Evolutionary conservation across 2,113 vertebrate genomes (phyloP).

Genomic region (Seriola dumerili): DNA sequence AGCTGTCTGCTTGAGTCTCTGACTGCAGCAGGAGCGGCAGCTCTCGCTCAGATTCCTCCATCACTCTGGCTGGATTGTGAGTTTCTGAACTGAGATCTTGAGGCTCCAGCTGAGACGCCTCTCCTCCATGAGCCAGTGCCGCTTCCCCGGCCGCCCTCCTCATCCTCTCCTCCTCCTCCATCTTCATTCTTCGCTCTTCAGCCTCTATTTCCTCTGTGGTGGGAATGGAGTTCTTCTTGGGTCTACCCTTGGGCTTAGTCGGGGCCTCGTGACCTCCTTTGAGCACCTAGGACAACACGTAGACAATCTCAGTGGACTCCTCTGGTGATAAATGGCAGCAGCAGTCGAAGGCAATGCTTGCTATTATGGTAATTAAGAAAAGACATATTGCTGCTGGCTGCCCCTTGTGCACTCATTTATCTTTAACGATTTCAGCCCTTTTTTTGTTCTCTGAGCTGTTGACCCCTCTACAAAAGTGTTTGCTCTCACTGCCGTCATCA

Average conservation of each 20-base stretch:
- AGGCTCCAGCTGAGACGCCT: conserved; percentile 75
- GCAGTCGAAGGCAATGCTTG: conserved; percentile 72
- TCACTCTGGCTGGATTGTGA: conserved; percentile 47
- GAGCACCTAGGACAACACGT: conserved; percentile 88
- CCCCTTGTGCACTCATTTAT: conserved; percentile 73
- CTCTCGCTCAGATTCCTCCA: conserved; percentile 60
- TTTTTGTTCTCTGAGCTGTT: conserved; percentile 69
- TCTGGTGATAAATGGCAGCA: conserved; percentile 69
- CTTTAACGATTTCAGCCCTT: conserved; percentile 75
- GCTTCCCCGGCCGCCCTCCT: conserved; percentile 32
- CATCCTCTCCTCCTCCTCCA: conserved; percentile 82
- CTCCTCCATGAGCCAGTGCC: conserved; percentile 18
- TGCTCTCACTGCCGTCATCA: conserved; percentile 69
- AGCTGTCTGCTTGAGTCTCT: conserved; percentile 78
- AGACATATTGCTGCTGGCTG: conserved; percentile 74
- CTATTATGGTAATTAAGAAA: conserved; percentile 85
- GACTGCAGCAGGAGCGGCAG: conserved; percentile 61
- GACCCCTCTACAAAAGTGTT: conserved; percentile 77
- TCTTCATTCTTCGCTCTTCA: conserved; percentile 90
- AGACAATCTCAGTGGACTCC: conserved; percentile 54
- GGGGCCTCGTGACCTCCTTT: conserved; percentile 98
- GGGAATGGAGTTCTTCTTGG: conserved; percentile 99
- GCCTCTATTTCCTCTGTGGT: conserved; percentile 97
- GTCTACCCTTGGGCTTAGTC: conserved; percentile 97
- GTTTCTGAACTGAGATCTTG: conserved; percentile 72